Conservation (phyloP, 2,888 invertebrate genomes). For the Hirtodrosophila duncani region DNA sequence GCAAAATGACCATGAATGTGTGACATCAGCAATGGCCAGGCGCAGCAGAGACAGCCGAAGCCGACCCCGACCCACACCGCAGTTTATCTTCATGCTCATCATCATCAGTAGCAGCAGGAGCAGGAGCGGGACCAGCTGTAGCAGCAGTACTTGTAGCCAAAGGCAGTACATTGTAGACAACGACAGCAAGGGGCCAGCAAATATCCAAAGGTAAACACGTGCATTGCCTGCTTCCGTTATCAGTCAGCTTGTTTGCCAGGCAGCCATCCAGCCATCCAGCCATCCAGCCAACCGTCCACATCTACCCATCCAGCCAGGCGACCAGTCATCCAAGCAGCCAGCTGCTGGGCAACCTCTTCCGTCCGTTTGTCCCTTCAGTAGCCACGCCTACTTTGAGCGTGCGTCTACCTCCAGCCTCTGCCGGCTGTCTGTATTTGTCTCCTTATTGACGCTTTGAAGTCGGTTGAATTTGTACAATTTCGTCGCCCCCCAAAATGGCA, state of each 20-base stretch:
- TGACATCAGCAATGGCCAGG: constrained; percentile 60
- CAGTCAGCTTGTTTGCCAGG: constrained; percentile 63
- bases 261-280: constrained; percentile 29
- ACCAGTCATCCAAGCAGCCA: background rate
- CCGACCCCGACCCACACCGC: constrained; percentile 12
- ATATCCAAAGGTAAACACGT: constrained; percentile 66
- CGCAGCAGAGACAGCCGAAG: constrained; percentile 2
- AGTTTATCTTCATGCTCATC: constrained; percentile 16
- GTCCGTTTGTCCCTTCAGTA: constrained; percentile 15
- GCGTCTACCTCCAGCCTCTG: background rate
- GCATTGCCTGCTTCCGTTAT: constrained; percentile 68
- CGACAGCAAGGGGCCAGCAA: constrained; percentile 26
- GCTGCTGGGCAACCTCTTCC: no score
- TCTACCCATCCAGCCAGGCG: background rate
- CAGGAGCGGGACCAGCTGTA: background rate
- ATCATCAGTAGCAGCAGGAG: constrained; percentile 26
- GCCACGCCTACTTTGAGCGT: constrained; percentile 27
- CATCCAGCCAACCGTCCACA: constrained; percentile 9
- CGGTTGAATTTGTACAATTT: constrained; percentile 63
- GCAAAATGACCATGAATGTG: constrained; percentile 71
- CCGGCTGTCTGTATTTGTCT: constrained; percentile 42
- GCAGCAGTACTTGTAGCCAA: background rate
- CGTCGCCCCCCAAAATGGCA: constrained; percentile 48
- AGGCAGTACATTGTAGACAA: constrained; percentile 19
- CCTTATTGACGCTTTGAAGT: constrained; percentile 68